Conservation (phyloP, 2,113 vertebrate species). For the Haplochromis burtoni region DNA sequence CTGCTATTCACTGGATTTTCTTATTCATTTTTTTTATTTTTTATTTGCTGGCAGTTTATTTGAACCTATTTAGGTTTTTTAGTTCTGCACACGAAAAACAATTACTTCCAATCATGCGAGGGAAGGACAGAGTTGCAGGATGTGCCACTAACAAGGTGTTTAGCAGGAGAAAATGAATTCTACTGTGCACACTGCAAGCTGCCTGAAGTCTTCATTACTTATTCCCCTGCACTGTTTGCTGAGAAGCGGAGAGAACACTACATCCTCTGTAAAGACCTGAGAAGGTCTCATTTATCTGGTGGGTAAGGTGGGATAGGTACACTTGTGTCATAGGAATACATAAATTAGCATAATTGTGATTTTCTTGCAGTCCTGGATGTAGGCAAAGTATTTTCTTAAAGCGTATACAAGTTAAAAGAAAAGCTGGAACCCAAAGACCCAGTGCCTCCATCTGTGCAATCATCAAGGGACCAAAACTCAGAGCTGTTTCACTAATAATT, state of each 20-base stretch:
- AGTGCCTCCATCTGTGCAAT: not conserved
- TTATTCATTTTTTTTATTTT: not conserved
- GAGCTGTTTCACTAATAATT: conserved; percentile 31
- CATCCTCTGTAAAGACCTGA: not conserved
- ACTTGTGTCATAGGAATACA: not conserved
- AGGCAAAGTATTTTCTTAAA: not conserved
- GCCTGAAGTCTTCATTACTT: conserved; percentile 44
- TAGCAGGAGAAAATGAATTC: conserved; percentile 15
- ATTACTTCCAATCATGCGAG: conserved; percentile 18
- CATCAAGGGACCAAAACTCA: conserved; percentile 9
- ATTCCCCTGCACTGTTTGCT: not conserved
- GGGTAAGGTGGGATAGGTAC: not conserved
- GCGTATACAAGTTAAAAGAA: not conserved
- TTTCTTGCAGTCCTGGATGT: not conserved
- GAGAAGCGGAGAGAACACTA: not conserved
- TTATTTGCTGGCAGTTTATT: not conserved
- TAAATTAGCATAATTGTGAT: not conserved
- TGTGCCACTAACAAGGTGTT: conserved; percentile 54
- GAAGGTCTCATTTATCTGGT: not conserved
- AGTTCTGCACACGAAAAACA: conserved; percentile 30
- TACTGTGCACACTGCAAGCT: not conserved
- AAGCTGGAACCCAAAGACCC: not conserved
- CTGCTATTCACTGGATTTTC: not conserved
- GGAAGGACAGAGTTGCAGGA: conserved; percentile 1
- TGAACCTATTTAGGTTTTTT: not conserved